Base-by-base conservation (phyloP, 2,797 vertebrate genomes). In the Gobionotothen gibberifrons region DNA sequence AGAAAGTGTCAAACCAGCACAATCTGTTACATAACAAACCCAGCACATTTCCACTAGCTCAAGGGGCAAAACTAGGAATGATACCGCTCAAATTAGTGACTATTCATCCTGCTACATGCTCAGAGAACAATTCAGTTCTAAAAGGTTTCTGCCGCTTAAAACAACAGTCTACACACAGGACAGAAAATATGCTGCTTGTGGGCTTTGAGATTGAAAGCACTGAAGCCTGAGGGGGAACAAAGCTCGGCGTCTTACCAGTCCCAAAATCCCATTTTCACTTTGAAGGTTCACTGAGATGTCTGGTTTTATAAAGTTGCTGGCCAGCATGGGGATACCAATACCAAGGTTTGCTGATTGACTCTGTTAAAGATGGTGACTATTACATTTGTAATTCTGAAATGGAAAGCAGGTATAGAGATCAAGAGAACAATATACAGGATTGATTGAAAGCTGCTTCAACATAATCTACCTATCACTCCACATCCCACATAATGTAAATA, bases 241-340 rank as follows among this genome's bases (percentile, higher is more conserved):
- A 74, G 64, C 11, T 15, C 32, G 26, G 26, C 1, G n/a, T 87
- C 96, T 97, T 96, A 99, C 98, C 97, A 99, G 91, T 84, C 98
- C 98, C 83, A 99, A 91, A 89, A 99, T 96, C 72, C 98, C 98
- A 86, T 99, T 99, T 94, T 99, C 98, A 90, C 98, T 99, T 92
- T 99, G 98, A 55, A 99, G 95, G 89, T 98, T 95, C 48, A 99
- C 97, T 6, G 95, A 97, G 86, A 99, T 99, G 76, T 97, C 94
- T 51, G 96, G 94, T 81, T 95, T 96, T 86, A 99, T 99, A 80
- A 96, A 99, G 92, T 99, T 99, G 90, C 98, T 99, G 80, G 98
- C 98, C 93, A 99, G 69, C 89, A 99, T 96, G 11, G 98, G 98
- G 73, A 99, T 99, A 64, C 98, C 98, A 74, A 99, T 99, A 58